These are phyloP conservation scores for Pseudolaguvia tuberculata DNA, from an alignment of 2,113 vertebrate species.

Conservation along the genomic window DNA sequence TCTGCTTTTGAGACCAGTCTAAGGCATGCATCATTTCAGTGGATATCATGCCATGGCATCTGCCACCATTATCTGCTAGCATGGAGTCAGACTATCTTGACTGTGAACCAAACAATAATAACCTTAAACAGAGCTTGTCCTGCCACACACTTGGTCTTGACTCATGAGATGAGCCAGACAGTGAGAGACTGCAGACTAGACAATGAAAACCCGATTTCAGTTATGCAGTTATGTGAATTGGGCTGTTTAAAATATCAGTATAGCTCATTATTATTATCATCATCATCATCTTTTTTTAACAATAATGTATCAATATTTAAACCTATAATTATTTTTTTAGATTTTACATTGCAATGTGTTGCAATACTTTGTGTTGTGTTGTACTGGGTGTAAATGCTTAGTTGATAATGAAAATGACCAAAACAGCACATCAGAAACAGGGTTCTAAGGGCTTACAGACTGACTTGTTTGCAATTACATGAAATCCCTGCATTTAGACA, in stretches of 20 bases:
- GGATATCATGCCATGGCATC: constrained; percentile 43
- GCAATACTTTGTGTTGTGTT: too few species aligned
- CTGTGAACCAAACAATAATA: not conserved
- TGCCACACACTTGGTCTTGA: constrained; percentile 11
- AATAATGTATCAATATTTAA: too few species aligned
- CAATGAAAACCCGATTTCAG: not conserved
- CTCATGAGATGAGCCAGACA: not conserved
- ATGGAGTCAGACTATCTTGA: constrained; percentile 18
- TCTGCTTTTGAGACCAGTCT: not conserved
- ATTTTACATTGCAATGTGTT: too few species aligned
- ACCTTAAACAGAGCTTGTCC: constrained; percentile 16
- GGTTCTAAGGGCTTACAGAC: not conserved
- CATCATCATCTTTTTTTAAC: too few species aligned
- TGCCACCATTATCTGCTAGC: constrained; percentile 33
- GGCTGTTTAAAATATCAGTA: too few species aligned
- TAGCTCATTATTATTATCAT: too few species aligned
- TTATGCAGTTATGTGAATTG: not conserved
- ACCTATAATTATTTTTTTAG: too few species aligned
- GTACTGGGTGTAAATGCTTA: not conserved
- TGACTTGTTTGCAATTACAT: too few species aligned
- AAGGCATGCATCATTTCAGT: not conserved
- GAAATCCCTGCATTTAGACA: too few species aligned
- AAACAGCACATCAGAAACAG: not conserved
- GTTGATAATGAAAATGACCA: not conserved
- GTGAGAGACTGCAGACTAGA: constrained; percentile 5